Evolutionary conservation across 2,113 vertebrate species (phyloP), one percentile per base, ranked within the genome.

Genomic region (Theristicus caerulescens): DNA sequence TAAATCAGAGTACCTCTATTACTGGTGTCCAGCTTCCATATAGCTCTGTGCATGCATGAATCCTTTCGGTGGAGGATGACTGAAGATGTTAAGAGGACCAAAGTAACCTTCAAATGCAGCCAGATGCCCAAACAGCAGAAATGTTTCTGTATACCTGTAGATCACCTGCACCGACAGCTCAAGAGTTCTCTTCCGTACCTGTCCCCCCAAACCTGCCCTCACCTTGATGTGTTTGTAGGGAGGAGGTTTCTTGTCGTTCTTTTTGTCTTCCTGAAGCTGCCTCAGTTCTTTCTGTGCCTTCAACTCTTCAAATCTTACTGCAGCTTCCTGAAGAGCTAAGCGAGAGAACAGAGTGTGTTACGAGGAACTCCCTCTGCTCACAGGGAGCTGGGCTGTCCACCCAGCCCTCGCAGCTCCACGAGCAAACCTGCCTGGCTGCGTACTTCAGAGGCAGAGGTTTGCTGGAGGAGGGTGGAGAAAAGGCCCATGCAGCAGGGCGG

Each of bases 161-260:
- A 69, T 58, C 65, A 72, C 61, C 81, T 76, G 83, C 77, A 72
- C 38, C 0, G 0, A 86, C 22, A 85, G 86, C 94, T 89, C 81
- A 79, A 78, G 54, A 57, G 49, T 89, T 88, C 73, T 87, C 57
- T 89, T 76, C 91, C 0, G 1, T 46, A 80, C 65, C 36, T 66
- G 58, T 25, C 62, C 71, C 64, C 74, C 49, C 16, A 27, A 27
- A 74, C 80, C 52, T 79, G n/a, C 61, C 66, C 97, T 98, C 96
- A 99, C 99, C 99, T 99, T 99, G 76, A 99, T 99, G 74, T 99
- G 99, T 97, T 99, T 99, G 97, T 99, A 99, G 7, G 99, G 99
- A 3, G 99, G 99, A 27, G 99, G 99, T 79, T 99, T 99, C 97
- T 99, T 99, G 97, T 99, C 99, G 7, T 99, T 99, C 96, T 99